These are phyloP conservation scores for Phortica variegata DNA, from an alignment of 1,140 invertebrate species.

Conservation along the genomic window DNA sequence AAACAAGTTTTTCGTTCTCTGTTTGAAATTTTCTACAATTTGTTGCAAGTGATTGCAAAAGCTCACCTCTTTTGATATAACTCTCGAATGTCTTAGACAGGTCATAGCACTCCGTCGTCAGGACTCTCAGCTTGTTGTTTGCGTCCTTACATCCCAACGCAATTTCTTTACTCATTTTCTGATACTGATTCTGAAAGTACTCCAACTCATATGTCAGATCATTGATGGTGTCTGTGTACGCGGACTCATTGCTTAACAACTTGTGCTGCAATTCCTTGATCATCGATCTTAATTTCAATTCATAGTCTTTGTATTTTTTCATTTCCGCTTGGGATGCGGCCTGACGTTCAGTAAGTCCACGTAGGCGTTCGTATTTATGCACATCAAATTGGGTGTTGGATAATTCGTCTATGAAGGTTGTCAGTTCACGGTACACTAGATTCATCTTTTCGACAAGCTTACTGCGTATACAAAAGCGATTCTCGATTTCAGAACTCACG, in stretches of 20 bases:
- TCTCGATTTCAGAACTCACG: constrained; percentile 41
- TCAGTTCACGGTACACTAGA: constrained; percentile 31
- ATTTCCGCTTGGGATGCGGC: constrained; percentile 32
- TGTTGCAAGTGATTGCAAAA: constrained; percentile 39
- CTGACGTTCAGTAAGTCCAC: constrained; percentile 37
- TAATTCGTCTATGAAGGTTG: constrained; percentile 33
- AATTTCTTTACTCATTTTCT: constrained; percentile 38
- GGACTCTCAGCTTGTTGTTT: constrained; percentile 35
- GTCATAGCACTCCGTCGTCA: constrained; percentile 39
- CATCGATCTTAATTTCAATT: constrained; percentile 18
- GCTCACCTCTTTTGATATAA: constrained; percentile 39
- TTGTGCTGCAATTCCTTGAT: constrained; percentile 26
- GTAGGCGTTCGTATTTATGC: constrained; percentile 40
- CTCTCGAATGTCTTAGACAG: constrained; percentile 44
- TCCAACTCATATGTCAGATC: constrained; percentile 38
- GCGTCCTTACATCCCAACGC: constrained; percentile 29
- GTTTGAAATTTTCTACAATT: constrained; percentile 49
- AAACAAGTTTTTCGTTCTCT: constrained; percentile 41
- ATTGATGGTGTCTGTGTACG: constrained; percentile 30
- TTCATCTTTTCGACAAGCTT: constrained; percentile 32
- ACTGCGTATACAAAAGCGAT: constrained; percentile 37
- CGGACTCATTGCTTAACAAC: constrained; percentile 29
- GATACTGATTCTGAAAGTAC: constrained; percentile 40
- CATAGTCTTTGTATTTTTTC: constrained; percentile 32
- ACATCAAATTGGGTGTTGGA: constrained; percentile 36